These are phyloP conservation scores for Trissolcus brochymenae DNA, from an alignment of 2,888 invertebrate species.

Conservation along the genomic window DNA sequence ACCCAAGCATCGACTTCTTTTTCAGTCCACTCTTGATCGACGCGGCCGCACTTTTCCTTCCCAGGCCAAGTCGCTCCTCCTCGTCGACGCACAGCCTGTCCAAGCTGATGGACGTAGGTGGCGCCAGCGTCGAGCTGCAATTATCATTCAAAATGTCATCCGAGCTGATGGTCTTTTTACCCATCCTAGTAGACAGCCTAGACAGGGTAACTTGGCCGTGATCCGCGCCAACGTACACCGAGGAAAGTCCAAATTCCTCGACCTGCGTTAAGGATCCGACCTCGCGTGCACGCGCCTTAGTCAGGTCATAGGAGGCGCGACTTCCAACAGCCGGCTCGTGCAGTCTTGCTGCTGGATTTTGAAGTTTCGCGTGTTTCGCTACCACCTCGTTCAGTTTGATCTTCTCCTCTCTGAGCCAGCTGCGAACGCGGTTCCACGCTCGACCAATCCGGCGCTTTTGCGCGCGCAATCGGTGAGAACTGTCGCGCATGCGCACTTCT, in stretches of 20 bases:
- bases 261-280: constrained; percentile 64
- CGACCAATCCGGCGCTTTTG: constrained; percentile 65
- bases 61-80: constrained; percentile 53
- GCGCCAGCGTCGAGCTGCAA: constrained; percentile 55
- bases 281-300: constrained; percentile 63
- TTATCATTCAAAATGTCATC: constrained; percentile 61
- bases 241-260: constrained; percentile 68
- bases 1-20: constrained; percentile 73
- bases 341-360: constrained; percentile 65
- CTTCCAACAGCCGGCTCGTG: constrained; percentile 51
- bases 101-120: constrained; percentile 67
- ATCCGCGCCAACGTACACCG: constrained; percentile 60
- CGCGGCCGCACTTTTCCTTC: background rate
- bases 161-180: constrained; percentile 64
- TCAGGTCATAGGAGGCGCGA: constrained; percentile 69
- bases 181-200: constrained; percentile 18
- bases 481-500: constrained; percentile 46
- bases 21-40: constrained; percentile 66
- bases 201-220: constrained; percentile 39
- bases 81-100: constrained; percentile 66
- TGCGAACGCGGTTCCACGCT: constrained; percentile 71
- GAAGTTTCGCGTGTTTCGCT: constrained; percentile 68
- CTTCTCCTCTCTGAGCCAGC: constrained; percentile 70
- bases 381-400: constrained; percentile 69
- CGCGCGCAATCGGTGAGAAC: constrained; percentile 43